Evolutionary conservation across 2,888 invertebrate genomes (phyloP).

Genomic region (Hesperia comma): DNA sequence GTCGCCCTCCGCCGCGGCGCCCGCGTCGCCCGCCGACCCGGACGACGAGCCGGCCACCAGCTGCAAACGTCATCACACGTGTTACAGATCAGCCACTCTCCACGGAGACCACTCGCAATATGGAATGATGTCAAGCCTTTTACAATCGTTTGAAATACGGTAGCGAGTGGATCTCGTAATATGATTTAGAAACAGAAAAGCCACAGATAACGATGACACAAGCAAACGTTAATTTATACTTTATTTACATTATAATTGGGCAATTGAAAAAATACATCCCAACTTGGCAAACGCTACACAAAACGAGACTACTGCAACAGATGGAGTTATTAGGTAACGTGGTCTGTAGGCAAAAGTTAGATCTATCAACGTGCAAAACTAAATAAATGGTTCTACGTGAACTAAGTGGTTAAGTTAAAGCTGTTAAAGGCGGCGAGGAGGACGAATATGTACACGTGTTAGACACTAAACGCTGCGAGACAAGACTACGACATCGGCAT

Average conservation of each 20-base stretch:
- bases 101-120: no score
- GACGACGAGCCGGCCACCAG: constrained; percentile 89
- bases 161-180: no score
- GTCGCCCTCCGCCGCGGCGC: constrained; percentile 76
- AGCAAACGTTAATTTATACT: no score
- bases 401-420: background rate
- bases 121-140: no score
- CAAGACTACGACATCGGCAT: constrained; percentile 12
- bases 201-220: no score
- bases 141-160: no score
- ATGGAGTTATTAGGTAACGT: background rate
- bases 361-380: constrained; percentile 5
- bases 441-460: constrained; percentile 2
- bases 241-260: no score
- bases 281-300: no score
- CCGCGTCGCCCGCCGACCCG: constrained; percentile 81
- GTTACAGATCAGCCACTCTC: no score
- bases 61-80: constrained; percentile 72
- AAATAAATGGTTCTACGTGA: constrained; percentile 11
- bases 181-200: no score
- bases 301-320: no score
- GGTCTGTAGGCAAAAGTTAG: background rate
- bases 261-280: no score
- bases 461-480: background rate
- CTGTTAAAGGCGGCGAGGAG: background rate